phyloP scores from a whole-genome alignment of 2,888 invertebrate genomes.

The Laspeyria flexula region DNA sequence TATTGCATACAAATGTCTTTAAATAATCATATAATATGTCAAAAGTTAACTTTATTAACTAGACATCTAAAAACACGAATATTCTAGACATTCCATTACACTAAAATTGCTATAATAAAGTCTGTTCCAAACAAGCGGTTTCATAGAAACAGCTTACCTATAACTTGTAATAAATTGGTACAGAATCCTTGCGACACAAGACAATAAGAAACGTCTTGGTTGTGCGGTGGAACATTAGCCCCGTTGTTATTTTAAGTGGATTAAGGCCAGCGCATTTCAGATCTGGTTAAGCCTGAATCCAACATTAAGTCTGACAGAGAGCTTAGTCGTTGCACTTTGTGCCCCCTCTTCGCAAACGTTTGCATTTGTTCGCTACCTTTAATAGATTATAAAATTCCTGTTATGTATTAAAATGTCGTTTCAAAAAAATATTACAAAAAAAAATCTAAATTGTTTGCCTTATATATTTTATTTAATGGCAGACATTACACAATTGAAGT shows the following conservation, averaged over 20 bases:
- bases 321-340: slow-evolving; percentile 72
- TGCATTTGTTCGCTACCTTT: slow-evolving; percentile 23
- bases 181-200: slow-evolving; percentile 66
- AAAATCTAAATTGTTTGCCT: too few relatives aligned
- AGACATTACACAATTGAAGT: too few relatives aligned
- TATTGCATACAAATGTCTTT: too few relatives aligned
- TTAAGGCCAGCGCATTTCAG: slow-evolving; percentile 82
- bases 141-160: slow-evolving; percentile 13
- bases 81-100: background rate
- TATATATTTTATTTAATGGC: too few relatives aligned
- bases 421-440: too few relatives aligned
- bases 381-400: slow-evolving; percentile 12
- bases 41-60: too few relatives aligned
- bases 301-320: slow-evolving; percentile 76
- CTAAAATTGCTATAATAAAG: slow-evolving; percentile 24
- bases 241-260: slow-evolving; percentile 83
- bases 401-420: too few relatives aligned
- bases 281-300: slow-evolving; percentile 77
- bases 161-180: slow-evolving; percentile 63
- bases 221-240: slow-evolving; percentile 68
- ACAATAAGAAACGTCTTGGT: slow-evolving; percentile 69
- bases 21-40: too few relatives aligned
- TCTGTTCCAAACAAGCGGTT: slow-evolving; percentile 8
- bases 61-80: background rate
- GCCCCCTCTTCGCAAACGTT: slow-evolving; percentile 42